These are phyloP conservation scores for Anthonomus grandis DNA, from an alignment of 1,140 invertebrate species.

Conservation along the genomic window DNA sequence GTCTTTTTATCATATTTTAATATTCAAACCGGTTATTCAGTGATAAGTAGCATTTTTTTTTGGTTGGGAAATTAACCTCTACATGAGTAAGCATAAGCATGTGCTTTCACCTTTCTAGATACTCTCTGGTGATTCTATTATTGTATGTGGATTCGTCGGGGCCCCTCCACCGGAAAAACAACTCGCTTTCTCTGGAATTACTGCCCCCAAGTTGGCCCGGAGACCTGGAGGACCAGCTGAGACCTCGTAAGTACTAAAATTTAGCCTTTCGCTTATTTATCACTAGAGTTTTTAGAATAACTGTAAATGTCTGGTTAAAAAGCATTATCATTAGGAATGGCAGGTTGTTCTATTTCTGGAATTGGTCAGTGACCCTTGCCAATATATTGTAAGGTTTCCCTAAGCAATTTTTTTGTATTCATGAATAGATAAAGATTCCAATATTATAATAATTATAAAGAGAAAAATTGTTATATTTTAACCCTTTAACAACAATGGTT, in stretches of 20 bases:
- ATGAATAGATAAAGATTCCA: too few relatives aligned
- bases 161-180: slow-evolving; percentile 87
- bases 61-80: slow-evolving; percentile 4
- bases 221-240: slow-evolving; percentile 54
- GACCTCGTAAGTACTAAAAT: slow-evolving; percentile 49
- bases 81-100: slow-evolving; percentile 33
- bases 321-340: too few relatives aligned
- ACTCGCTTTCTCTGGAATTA: slow-evolving; percentile 84
- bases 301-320: too few relatives aligned
- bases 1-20: slow-evolving; percentile 2
- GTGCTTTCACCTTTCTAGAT: slow-evolving; percentile 59
- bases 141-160: slow-evolving; percentile 78
- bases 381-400: too few relatives aligned
- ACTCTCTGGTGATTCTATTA: slow-evolving; percentile 84
- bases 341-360: too few relatives aligned
- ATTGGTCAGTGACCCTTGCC: too few relatives aligned
- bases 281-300: too few relatives aligned
- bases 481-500: too few relatives aligned
- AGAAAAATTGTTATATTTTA: too few relatives aligned
- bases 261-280: background rate
- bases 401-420: too few relatives aligned
- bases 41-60: background rate
- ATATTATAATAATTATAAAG: too few relatives aligned
- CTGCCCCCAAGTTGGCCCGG: slow-evolving; percentile 87
- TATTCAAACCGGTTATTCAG: background rate